Evolutionary conservation across 2,113 vertebrate species (phyloP), one percentile per base, ranked within the genome.

Genomic region (Oryzias curvinotus): DNA sequence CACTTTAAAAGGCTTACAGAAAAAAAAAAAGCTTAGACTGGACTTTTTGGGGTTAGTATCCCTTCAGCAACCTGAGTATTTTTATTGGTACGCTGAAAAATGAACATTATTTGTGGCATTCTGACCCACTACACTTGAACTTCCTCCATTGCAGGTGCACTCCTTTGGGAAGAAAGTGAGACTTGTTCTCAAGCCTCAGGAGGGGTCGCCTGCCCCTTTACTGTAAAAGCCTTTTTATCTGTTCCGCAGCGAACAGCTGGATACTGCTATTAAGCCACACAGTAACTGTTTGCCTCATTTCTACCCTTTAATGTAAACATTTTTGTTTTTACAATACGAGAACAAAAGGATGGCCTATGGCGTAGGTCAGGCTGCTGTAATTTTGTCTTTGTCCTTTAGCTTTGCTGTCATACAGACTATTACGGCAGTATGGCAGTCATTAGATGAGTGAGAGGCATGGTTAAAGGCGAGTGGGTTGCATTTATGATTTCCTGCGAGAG

Each of bases 401-500:
- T 18, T 66, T 36, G n/a, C 44, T 56, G 65, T 59, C 48, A 43
- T 16, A 16, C 47, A 75, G 56, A 57, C 79, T 68, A 79, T 86
- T 78, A 87, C 50, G 71, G 85, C 75, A 85, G 79, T 83, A 91
- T 88, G 90, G 90, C 87, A 91, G 87, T 92, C 88, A 91, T 91
- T 91, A 94, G 85, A 89, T 77, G 86, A 79, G 72, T 70, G 75
- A 84, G 81, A 85, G 75, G 85, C 65, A 83, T 45, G 87, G 91
- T 93, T 91, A 90, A 88, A 92, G 84, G 85, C 88, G 89, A 93
- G 91, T 61, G 71, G 83, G 87, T 23, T 83, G 89, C 91, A 60
- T 95, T 96, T 95, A 96, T 90, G 90, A 94, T 93, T 95, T 96
- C 95, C 94, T 94, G 90, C 92, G 86, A 78, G 90, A 94, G 95